phyloP scores from a whole-genome alignment of 1,140 invertebrate species.

The Brachionus asplanchnoidis region DNA sequence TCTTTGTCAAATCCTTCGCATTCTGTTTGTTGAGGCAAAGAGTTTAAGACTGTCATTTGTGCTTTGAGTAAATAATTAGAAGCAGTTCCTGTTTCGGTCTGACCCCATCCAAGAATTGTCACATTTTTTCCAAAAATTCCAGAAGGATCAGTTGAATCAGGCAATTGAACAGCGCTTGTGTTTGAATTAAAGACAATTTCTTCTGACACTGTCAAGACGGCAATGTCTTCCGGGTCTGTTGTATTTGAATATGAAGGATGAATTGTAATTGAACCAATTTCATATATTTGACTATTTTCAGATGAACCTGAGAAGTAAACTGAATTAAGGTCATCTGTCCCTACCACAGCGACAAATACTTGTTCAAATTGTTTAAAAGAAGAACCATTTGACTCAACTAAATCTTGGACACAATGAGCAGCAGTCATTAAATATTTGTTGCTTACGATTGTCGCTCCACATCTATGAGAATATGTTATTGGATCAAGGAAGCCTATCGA shows the following conservation, averaged over 20 bases:
- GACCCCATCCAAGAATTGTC: not conserved
- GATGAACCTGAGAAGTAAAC: not conserved
- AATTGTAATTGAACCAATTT: not conserved
- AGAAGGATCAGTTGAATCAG: not conserved
- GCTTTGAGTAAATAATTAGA: not conserved
- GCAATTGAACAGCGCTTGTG: not conserved
- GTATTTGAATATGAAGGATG: not conserved
- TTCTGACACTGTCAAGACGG: not conserved
- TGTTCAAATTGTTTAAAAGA: not conserved
- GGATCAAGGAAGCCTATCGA: not conserved
- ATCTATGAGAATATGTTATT: not conserved
- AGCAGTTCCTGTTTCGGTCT: not conserved
- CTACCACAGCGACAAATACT: not conserved
- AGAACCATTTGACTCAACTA: not conserved
- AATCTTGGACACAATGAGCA: constrained; percentile 1
- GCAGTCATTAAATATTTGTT: not conserved
- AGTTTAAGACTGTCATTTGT: not conserved
- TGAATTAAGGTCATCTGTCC: not conserved
- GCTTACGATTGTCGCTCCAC: not conserved
- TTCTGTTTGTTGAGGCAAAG: not conserved
- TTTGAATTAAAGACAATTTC: not conserved
- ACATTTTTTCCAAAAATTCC: not conserved
- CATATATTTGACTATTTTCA: not conserved
- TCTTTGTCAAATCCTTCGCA: not conserved
- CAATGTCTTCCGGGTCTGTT: not conserved